phyloP scores from a whole-genome alignment of 2,888 invertebrate species.

The Seira musarum region DNA sequence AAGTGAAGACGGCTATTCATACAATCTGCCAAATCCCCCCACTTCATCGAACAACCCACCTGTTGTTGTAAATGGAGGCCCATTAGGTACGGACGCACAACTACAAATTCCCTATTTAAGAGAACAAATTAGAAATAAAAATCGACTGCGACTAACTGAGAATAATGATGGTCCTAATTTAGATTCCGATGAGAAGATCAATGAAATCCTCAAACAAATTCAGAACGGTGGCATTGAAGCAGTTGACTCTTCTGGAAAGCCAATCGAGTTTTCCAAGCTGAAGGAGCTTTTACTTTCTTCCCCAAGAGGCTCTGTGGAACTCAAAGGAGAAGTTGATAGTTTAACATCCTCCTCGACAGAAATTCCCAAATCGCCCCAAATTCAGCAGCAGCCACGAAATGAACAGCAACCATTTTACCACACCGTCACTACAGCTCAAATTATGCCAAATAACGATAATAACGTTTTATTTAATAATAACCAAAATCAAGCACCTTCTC shows the following conservation, averaged over 20 bases:
- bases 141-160: too few relatives aligned
- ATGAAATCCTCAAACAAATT: conserved; percentile 60
- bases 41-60: conserved; percentile 23
- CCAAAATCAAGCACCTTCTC: not conserved
- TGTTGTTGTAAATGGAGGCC: conserved; percentile 28
- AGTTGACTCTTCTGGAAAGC: conserved; percentile 55
- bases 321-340: conserved; percentile 43
- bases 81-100: conserved; percentile 57
- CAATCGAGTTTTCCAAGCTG: conserved; percentile 48
- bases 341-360: conserved; percentile 26
- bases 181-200: conserved; percentile 54
- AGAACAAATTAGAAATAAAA: conserved; percentile 29
- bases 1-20: conserved; percentile 33
- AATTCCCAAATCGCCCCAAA: conserved; percentile 18
- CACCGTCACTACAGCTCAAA: conserved; percentile 26
- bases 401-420: conserved; percentile 14
- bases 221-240: conserved; percentile 63
- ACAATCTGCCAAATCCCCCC: conserved; percentile 57
- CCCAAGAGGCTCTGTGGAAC: conserved; percentile 44
- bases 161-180: conserved; percentile 28
- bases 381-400: not conserved
- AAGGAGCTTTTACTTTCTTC: conserved; percentile 47
- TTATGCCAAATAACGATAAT: conserved; percentile 21
- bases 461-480: conserved; percentile 28
- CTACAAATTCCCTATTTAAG: conserved; percentile 61